Evolutionary conservation across 2,797 vertebrate genomes (phyloP).

Genomic region (Acestrorhynchus altus): DNA sequence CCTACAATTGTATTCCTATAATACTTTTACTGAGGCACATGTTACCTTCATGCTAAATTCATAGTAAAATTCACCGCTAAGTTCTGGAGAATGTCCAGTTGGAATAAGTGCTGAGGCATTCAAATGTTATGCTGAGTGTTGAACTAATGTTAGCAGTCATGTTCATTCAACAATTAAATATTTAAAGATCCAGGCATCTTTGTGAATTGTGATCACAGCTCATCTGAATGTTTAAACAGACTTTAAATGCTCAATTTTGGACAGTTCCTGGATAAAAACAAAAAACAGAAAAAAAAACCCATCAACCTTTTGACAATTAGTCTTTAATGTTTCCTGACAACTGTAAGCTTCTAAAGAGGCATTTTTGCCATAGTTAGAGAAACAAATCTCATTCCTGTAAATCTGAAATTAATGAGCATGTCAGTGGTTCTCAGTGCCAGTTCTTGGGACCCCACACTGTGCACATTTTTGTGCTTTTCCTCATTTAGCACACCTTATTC

Average conservation of each 20-base stretch:
- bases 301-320: neutral
- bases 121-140: neutral
- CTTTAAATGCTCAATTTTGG: neutral
- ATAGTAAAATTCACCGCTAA: neutral
- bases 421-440: no score
- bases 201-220: neutral
- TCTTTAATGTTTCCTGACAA: neutral
- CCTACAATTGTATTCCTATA: neutral
- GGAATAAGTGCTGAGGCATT: neutral
- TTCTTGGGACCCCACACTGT: no score
- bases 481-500: no score
- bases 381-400: constrained; percentile 14
- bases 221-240: neutral
- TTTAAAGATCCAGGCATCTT: neutral
- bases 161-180: neutral
- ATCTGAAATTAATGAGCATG: constrained; percentile 34
- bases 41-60: neutral
- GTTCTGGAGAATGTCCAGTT: neutral
- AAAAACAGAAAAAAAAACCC: no score
- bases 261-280: neutral
- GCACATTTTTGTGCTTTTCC: no score
- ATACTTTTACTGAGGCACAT: neutral
- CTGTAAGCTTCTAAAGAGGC: neutral
- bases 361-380: neutral
- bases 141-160: neutral